These are phyloP conservation scores for Amyelois transitella DNA, from an alignment of 1,140 invertebrate species.

Conservation along the genomic window DNA sequence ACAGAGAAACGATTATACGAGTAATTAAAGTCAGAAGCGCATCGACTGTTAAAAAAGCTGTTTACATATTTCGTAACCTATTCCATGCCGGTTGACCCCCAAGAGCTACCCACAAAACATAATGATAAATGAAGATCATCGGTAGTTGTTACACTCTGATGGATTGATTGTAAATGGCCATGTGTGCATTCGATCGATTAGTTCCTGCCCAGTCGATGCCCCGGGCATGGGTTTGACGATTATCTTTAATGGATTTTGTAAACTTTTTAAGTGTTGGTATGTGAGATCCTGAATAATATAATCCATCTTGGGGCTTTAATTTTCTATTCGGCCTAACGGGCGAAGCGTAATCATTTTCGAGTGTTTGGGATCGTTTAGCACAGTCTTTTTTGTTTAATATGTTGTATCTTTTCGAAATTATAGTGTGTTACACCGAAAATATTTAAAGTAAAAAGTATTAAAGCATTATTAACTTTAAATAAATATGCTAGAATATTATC, in stretches of 20 bases:
- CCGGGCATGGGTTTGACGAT: conserved; percentile 47
- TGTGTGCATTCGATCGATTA: conserved; percentile 66
- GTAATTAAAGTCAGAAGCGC: conserved; percentile 19
- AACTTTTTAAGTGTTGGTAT: conserved; percentile 52
- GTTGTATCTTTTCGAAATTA: conserved; percentile 6
- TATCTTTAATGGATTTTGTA: conserved; percentile 65
- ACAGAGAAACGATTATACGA: background rate
- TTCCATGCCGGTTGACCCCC: conserved; percentile 45
- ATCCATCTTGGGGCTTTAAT: conserved; percentile 34
- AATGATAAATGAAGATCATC: conserved; percentile 71
- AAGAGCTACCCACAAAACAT: conserved; percentile 65
- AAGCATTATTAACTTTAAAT: no score
- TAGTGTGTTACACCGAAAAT: background rate
- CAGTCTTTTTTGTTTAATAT: conserved; percentile 10
- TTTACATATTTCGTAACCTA: conserved; percentile 28
- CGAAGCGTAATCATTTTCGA: conserved; percentile 25
- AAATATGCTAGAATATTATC: no score
- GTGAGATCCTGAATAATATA: conserved; percentile 42
- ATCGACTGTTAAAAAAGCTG: conserved; percentile 28
- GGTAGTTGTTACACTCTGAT: conserved; percentile 69
- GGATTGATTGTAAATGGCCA: conserved; percentile 66
- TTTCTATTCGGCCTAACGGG: conserved; percentile 37
- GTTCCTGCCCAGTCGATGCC: conserved; percentile 44
- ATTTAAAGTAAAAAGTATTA: no score
- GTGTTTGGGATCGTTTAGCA: conserved; percentile 19